These are phyloP conservation scores for Neotoxoptera formosana DNA, from an alignment of 1,140 invertebrate genomes.

Conservation along the genomic window DNA sequence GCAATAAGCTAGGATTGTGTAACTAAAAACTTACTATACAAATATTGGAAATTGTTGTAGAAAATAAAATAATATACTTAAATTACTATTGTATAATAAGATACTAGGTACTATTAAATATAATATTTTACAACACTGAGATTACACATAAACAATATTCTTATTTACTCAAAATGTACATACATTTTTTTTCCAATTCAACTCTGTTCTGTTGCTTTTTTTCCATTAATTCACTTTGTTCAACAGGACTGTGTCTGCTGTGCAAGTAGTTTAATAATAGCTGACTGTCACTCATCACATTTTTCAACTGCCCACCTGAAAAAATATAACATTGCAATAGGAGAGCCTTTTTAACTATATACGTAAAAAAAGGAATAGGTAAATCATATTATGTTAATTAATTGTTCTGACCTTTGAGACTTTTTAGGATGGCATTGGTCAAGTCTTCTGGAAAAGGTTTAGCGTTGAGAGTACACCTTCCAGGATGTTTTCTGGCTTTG, in stretches of 20 bases:
- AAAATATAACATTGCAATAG: neutral
- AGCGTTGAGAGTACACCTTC: neutral
- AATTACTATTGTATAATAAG: neutral
- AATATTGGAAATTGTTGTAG: neutral
- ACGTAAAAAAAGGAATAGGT: too few relatives aligned
- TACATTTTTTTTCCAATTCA: conserved; percentile 45
- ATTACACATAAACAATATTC: neutral
- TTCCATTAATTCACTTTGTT: neutral
- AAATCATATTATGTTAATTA: neutral
- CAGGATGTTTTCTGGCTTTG: conserved; percentile 37
- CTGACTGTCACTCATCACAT: neutral
- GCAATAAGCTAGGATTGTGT: neutral
- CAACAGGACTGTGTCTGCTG: conserved; percentile 25
- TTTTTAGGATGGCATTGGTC: neutral
- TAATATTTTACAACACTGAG: neutral
- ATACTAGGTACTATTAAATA: neutral
- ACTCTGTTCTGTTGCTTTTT: neutral
- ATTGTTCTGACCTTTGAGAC: neutral
- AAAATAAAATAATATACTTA: neutral
- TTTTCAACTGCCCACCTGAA: neutral
- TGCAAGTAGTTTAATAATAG: conserved; percentile 18
- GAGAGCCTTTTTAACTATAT: neutral
- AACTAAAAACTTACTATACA: neutral
- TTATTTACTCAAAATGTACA: neutral
- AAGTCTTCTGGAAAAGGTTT: conserved; percentile 11